These are phyloP conservation scores for Toxotes chatareus DNA, from an alignment of 2,113 vertebrate genomes.

Conservation along the genomic window DNA sequence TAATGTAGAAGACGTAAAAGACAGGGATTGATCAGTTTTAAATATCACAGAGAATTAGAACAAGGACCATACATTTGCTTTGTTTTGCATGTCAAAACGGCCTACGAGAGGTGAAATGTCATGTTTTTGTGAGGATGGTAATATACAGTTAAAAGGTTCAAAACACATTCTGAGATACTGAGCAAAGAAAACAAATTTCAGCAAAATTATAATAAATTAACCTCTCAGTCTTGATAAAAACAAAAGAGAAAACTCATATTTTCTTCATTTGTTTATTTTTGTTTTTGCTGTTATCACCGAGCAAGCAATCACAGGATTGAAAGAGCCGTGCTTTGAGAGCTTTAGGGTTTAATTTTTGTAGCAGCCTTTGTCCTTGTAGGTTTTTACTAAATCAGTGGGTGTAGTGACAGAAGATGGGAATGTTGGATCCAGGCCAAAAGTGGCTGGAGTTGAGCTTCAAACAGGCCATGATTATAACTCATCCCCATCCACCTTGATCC, in stretches of 20 bases:
- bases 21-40: neutral
- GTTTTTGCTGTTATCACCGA: slow-evolving; percentile 9
- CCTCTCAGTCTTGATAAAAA: neutral
- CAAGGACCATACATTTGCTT: too few relatives aligned
- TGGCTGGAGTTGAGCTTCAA: slow-evolving; percentile 3
- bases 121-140: too few relatives aligned
- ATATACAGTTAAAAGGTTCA: too few relatives aligned
- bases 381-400: slow-evolving; percentile 22
- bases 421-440: slow-evolving; percentile 27
- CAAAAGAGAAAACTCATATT: neutral
- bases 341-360: slow-evolving; percentile 13
- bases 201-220: neutral
- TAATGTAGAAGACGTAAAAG: neutral
- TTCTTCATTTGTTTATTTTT: slow-evolving; percentile 27
- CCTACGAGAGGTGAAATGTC: too few relatives aligned
- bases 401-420: slow-evolving; percentile 30
- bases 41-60: neutral
- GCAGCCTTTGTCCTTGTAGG: slow-evolving; percentile 25
- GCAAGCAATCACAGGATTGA: neutral
- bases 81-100: too few relatives aligned
- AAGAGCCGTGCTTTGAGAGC: slow-evolving; percentile 11
- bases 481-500: slow-evolving; percentile 56
- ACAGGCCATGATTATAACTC: slow-evolving; percentile 18
- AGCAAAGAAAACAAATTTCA: neutral
- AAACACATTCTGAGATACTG: too few relatives aligned